These are phyloP conservation scores for Rhabdophis nuchalis DNA, from an alignment of 2,797 vertebrate genomes.

Conservation along the genomic window DNA sequence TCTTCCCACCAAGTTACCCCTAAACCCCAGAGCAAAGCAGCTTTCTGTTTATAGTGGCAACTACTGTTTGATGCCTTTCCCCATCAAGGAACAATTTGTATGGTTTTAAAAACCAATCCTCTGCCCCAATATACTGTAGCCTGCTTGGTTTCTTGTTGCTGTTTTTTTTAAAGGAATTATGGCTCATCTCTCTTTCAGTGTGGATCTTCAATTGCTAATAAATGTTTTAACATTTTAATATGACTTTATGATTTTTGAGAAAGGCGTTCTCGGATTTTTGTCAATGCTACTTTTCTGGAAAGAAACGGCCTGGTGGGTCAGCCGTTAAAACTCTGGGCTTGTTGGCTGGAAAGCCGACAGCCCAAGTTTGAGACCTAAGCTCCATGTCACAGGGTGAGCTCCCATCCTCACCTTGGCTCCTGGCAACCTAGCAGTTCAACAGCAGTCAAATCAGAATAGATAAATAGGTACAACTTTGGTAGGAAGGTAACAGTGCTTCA, in stretches of 20 bases:
- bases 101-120: not conserved
- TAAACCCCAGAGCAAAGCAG: conserved; percentile 14
- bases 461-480: not conserved
- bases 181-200: not conserved
- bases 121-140: not conserved
- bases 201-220: not conserved
- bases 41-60: not conserved
- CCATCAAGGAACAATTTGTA: conserved; percentile 16
- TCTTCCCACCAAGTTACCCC: not conserved
- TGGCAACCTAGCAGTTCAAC: not conserved
- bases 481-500: not conserved
- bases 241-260: not conserved
- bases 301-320: not conserved
- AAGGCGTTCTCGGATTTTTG: not conserved
- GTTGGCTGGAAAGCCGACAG: not conserved
- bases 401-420: not conserved
- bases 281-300: not conserved
- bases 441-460: not conserved
- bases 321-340: not conserved
- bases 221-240: not conserved
- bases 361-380: not conserved
- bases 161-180: not conserved
- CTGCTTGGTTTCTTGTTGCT: not conserved
- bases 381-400: not conserved
- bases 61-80: conserved; percentile 17